Evolutionary conservation across 1,140 invertebrate genomes (phyloP).

Genomic region (Matsumurasca onukii): DNA sequence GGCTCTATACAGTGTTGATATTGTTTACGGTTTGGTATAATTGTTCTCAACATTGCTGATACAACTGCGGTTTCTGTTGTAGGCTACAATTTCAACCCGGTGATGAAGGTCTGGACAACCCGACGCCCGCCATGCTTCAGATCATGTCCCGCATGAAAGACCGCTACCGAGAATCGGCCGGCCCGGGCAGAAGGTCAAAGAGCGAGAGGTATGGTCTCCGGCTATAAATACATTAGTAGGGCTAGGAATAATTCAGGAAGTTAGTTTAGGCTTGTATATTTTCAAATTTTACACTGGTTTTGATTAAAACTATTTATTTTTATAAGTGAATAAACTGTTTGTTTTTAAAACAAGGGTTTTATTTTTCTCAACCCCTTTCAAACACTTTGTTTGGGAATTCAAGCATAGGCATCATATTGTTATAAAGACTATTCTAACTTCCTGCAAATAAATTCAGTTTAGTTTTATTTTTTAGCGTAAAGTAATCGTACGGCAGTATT

Average conservation of each 20-base stretch:
- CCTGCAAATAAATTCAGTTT: not conserved
- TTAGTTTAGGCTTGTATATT: not conserved
- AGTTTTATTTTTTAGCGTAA: not conserved
- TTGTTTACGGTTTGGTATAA: too few relatives aligned
- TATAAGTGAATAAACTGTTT: not conserved
- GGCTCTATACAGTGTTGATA: too few relatives aligned
- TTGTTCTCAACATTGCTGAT: too few relatives aligned
- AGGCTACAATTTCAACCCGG: too few relatives aligned
- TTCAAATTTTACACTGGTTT: not conserved
- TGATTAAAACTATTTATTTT: constrained; percentile 5
- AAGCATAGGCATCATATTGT: constrained; percentile 14
- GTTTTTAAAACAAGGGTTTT: constrained; percentile 5
- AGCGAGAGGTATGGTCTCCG: constrained; percentile 34
- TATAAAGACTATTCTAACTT: not conserved
- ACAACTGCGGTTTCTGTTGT: too few relatives aligned
- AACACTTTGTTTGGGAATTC: not conserved
- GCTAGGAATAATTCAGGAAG: not conserved
- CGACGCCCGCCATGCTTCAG: constrained; percentile 56
- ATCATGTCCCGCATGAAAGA: constrained; percentile 52
- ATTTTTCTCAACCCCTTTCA: not conserved
- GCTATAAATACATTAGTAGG: not conserved
- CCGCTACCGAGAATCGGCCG: constrained; percentile 41
- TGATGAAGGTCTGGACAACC: constrained; percentile 44
- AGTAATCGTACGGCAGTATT: not conserved
- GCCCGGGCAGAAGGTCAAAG: constrained; percentile 26